Evolutionary conservation across 2,888 invertebrate species (phyloP), one percentile per base, ranked within the genome.

Genomic region (Hanleya hanleyi): DNA sequence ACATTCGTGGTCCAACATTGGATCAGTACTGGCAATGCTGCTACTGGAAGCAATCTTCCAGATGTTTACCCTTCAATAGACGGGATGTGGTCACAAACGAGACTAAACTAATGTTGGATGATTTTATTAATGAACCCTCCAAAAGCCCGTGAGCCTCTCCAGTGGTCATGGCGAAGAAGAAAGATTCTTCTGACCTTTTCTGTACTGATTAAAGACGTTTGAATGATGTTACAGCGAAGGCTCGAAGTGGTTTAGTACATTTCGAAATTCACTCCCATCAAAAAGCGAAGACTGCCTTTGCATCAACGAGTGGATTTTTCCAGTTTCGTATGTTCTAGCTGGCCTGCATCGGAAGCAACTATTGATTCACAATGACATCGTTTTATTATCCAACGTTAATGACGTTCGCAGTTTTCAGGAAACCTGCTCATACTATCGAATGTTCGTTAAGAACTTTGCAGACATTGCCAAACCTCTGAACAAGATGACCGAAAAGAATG

Each of bases 301-400:
- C 36, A 3, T 73, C 71, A 0, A 32, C 18, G 22, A 33, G 57
- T 6, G 79, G 81, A 0, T 50, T 78, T 18, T 82, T 38, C 38
- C 65, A 76, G 22, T 83, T 67, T 26, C 37, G 61, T 1, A 18
- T 3, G 75, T 74, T 1, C 29, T 79, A 1, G 18, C n/a, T 29
- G 71, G 67, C 4, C 38, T 75, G 1, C 47, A 62, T 26, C 74
- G 71, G 69, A 71, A 71, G 69, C 35, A 66, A 49, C 18, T 70
- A 68, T 35, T 47, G 78, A n/a, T n/a, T n/a, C n/a, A n/a, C n/a
- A n/a, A n/a, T n/a, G n/a, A n/a, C n/a, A n/a, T n/a, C n/a, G n/a
- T n/a, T n/a, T n/a, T n/a, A n/a, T n/a, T n/a, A n/a, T n/a, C n/a
- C n/a, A n/a, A n/a, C 26, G 57, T 29, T 26, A 29, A 26, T 26